These are phyloP conservation scores for Pinctada fucata DNA, from an alignment of 2,888 invertebrate genomes.

Conservation along the genomic window DNA sequence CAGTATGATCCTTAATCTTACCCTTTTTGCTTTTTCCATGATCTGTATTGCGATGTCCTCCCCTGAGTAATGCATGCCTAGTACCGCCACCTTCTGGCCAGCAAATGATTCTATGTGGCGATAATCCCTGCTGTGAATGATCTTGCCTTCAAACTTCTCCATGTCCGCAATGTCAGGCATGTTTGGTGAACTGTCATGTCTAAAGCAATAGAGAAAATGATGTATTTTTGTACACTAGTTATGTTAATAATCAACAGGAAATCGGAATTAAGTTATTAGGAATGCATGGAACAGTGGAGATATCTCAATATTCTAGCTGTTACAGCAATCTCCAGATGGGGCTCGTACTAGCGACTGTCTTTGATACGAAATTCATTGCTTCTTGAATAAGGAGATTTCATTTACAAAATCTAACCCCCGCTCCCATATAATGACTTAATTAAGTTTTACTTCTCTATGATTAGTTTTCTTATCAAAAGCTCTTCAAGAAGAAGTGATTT, in stretches of 20 bases:
- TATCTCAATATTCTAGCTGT: no score
- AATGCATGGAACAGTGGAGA: not conserved
- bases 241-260: not conserved
- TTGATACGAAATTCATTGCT: no score
- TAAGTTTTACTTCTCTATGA: no score
- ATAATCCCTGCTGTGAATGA: slow-evolving; percentile 91
- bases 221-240: no score
- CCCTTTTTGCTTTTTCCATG: slow-evolving; percentile 75
- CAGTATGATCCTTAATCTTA: not conserved
- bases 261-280: not conserved
- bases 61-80: slow-evolving; percentile 93
- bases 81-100: slow-evolving; percentile 83
- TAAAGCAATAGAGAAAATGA: not conserved
- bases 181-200: slow-evolving; percentile 87
- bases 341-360: no score
- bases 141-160: slow-evolving; percentile 80
- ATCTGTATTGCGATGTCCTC: slow-evolving; percentile 84
- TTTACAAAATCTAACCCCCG: no score
- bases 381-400: no score
- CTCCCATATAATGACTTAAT: no score
- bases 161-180: slow-evolving; percentile 84
- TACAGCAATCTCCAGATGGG: no score
- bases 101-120: slow-evolving; percentile 84
- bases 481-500: no score
- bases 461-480: no score